Conservation (phyloP, 2,113 vertebrate genomes). For the Tachysurus vachellii region DNA sequence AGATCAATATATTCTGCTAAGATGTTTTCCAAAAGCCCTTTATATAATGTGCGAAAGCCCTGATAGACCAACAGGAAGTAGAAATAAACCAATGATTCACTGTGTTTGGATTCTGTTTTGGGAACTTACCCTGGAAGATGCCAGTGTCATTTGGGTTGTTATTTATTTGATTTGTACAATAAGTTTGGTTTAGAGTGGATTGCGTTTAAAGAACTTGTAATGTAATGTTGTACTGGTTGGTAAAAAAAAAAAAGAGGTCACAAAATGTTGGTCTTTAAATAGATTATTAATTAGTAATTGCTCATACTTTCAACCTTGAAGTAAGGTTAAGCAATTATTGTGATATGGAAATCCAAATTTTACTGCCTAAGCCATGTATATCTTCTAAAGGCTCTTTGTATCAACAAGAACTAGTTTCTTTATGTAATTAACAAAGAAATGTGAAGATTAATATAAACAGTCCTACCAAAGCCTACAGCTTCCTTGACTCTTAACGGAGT, state of each 20-base stretch:
- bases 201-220: neutral
- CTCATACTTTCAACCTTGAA: neutral
- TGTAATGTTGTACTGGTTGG: neutral
- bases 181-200: neutral
- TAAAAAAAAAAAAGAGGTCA: neutral
- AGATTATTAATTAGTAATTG: neutral
- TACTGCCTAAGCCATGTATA: neutral
- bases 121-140: neutral
- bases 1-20: constrained; percentile 40
- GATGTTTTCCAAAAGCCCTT: constrained; percentile 28
- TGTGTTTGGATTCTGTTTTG: neutral
- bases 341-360: neutral
- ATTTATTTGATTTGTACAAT: neutral
- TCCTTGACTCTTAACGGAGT: neutral
- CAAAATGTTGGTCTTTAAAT: neutral
- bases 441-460: neutral
- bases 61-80: constrained; percentile 29
- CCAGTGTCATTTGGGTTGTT: neutral
- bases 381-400: neutral
- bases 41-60: constrained; percentile 30
- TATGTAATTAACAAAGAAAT: neutral
- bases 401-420: neutral
- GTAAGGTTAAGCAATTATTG: constrained; percentile 4
- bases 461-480: neutral
- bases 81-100: neutral